Evolutionary conservation across 2,888 invertebrate species (phyloP).

Genomic region (Escarpia spicata): DNA sequence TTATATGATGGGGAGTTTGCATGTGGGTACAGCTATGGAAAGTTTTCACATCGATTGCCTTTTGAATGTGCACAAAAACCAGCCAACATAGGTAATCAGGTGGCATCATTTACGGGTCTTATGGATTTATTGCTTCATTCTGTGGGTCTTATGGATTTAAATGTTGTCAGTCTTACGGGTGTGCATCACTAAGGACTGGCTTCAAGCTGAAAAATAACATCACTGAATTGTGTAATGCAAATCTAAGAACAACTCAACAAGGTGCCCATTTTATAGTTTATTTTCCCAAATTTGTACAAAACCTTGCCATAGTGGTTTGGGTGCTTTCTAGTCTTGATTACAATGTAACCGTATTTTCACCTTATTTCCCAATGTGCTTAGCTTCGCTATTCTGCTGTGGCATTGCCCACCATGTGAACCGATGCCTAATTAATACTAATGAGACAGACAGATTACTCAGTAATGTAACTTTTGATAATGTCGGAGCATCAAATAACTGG

Average conservation of each 20-base stretch:
- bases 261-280: not conserved
- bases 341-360: not conserved
- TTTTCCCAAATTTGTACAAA: conserved; percentile 10
- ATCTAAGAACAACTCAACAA: not conserved
- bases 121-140: too few species aligned
- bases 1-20: too few species aligned
- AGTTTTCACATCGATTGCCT: too few species aligned
- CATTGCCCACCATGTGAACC: not conserved
- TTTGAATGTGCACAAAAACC: too few species aligned
- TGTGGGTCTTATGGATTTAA: too few species aligned
- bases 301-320: not conserved
- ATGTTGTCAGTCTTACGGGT: too few species aligned
- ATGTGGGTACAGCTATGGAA: too few species aligned
- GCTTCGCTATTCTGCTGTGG: not conserved
- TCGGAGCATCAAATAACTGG: not conserved
- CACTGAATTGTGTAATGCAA: not conserved
- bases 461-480: not conserved
- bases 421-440: not conserved
- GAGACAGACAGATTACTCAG: not conserved
- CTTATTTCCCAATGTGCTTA: not conserved
- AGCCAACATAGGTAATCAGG: too few species aligned
- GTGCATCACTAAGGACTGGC: too few species aligned
- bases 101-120: too few species aligned
- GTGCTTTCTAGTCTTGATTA: conserved; percentile 13
- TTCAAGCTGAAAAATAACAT: too few species aligned